Percentiles rank a stretch among this genome's conserved stretches.
phyloP scores from a whole-genome alignment of 2,797 vertebrate species.

The Notoglanidium macrostoma region DNA sequence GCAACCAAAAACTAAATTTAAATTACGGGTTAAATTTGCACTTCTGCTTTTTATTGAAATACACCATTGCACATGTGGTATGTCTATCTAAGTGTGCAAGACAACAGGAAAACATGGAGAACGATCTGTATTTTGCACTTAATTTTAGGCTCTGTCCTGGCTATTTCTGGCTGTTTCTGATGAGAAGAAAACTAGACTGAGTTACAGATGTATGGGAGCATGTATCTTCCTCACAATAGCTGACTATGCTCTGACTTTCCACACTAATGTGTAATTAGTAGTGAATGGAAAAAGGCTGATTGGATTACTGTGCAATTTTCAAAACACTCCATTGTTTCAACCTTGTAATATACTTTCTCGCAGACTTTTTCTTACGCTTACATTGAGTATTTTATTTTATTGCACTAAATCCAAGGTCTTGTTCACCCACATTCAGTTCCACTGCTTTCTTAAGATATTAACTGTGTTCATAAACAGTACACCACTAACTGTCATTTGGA shows the following conservation, averaged over 20 bases:
- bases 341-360: no score
- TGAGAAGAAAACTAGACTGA: background rate
- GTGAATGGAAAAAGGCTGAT: no score
- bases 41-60: background rate
- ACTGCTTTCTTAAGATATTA: background rate
- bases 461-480: background rate
- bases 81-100: background rate
- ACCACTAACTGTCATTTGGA: background rate
- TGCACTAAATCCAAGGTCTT: background rate
- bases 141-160: background rate
- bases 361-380: no score
- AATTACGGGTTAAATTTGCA: background rate
- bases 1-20: no score
- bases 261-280: no score
- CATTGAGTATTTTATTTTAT: no score
- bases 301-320: no score
- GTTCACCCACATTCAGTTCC: background rate
- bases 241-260: no score
- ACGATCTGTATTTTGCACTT: background rate
- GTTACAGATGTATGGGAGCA: background rate
- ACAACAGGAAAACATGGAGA: background rate
- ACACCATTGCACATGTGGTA: background rate
- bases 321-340: no score
- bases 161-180: background rate
- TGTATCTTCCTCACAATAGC: no score